These are phyloP conservation scores for Naja naja DNA, from an alignment of 2,113 vertebrate species.

Conservation along the genomic window DNA sequence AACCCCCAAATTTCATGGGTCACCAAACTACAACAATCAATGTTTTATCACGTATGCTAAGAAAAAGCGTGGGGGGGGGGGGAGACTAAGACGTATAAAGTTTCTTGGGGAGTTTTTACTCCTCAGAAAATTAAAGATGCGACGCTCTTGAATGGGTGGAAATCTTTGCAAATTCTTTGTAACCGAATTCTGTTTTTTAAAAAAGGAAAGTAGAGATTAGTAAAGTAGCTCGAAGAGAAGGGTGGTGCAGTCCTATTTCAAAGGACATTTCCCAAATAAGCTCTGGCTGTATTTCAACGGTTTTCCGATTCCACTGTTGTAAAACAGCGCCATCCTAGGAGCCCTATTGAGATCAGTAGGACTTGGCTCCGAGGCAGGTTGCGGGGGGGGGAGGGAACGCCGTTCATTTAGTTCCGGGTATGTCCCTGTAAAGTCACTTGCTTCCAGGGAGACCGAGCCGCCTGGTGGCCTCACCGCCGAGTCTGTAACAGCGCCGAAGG, in stretches of 20 bases:
- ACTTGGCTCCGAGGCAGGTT: background rate
- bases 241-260: constrained; percentile 59
- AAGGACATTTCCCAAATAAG: constrained; percentile 45
- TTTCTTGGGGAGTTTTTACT: constrained; percentile 81
- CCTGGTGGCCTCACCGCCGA: background rate
- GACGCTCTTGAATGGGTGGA: constrained; percentile 71
- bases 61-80: constrained; percentile 62
- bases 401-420: background rate
- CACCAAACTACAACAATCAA: constrained; percentile 98
- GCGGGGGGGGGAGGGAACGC: background rate
- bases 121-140: constrained; percentile 79
- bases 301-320: background rate
- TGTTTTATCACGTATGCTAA: constrained; percentile 97
- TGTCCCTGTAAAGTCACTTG: background rate
- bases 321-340: background rate
- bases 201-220: constrained; percentile 75
- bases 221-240: constrained; percentile 62
- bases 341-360: background rate
- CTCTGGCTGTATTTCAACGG: background rate
- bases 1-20: constrained; percentile 99
- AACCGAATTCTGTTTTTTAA: constrained; percentile 74
- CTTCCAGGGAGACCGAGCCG: background rate
- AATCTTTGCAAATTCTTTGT: constrained; percentile 77
- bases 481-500: background rate
- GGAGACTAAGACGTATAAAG: constrained; percentile 81